phyloP scores from a whole-genome alignment of 2,888 invertebrate species.

The Tetramorium bicarinatum region DNA sequence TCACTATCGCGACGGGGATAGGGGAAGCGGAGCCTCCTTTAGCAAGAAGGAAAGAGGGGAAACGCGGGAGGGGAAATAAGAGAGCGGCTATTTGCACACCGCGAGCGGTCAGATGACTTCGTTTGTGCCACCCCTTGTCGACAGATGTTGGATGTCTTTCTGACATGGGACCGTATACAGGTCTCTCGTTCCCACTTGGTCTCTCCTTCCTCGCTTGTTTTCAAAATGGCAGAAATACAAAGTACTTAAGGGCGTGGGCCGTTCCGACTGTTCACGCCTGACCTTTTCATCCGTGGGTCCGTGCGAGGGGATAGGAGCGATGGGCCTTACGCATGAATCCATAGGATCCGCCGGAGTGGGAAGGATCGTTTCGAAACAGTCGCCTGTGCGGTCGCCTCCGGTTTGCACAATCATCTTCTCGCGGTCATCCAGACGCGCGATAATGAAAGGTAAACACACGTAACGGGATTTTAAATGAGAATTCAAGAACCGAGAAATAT shows the following conservation, averaged over 20 bases:
- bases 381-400: background rate
- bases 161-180: slow-evolving; percentile 67
- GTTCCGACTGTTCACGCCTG: slow-evolving; percentile 30
- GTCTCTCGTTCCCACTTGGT: slow-evolving; percentile 64
- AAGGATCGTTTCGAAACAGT: background rate
- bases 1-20: slow-evolving; percentile 60
- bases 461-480: slow-evolving; percentile 47
- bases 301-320: slow-evolving; percentile 22
- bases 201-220: slow-evolving; percentile 57
- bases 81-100: slow-evolving; percentile 65
- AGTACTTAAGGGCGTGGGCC: slow-evolving; percentile 65
- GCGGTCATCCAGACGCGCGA: slow-evolving; percentile 8
- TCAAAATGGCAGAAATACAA: slow-evolving; percentile 73
- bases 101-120: slow-evolving; percentile 70
- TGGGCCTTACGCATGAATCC: slow-evolving; percentile 7
- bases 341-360: background rate
- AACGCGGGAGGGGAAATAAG: slow-evolving; percentile 26
- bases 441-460: slow-evolving; percentile 40
- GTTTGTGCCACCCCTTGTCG: slow-evolving; percentile 69
- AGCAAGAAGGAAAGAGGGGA: background rate
- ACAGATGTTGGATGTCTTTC: slow-evolving; percentile 72
- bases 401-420: slow-evolving; percentile 24
- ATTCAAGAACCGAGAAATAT: background rate
- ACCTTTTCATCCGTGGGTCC: slow-evolving; percentile 20
- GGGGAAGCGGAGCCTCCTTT: slow-evolving; percentile 31